Percentiles rank a stretch among this genome's conserved stretches.
phyloP scores from a whole-genome alignment of 2,888 invertebrate genomes.

The Vanessa cardui region DNA sequence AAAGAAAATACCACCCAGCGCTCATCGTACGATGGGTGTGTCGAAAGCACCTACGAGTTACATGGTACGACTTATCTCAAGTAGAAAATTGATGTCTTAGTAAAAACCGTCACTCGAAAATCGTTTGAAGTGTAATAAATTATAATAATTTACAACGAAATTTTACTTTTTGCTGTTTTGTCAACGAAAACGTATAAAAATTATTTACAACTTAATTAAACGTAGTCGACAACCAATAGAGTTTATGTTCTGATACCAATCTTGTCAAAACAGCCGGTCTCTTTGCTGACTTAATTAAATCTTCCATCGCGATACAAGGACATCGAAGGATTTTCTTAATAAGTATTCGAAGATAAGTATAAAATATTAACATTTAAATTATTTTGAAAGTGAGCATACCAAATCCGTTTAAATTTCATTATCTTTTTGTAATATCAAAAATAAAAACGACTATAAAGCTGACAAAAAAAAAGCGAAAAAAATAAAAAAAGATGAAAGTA shows the following conservation, averaged over 20 bases:
- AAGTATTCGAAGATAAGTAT: no score
- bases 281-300: constrained; percentile 38
- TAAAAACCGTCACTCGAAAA: constrained; percentile 57
- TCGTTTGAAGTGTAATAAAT: constrained; percentile 18
- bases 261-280: constrained; percentile 26
- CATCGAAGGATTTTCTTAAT: constrained; percentile 5
- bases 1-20: constrained; percentile 59
- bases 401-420: no score
- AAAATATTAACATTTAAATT: no score
- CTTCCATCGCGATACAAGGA: constrained; percentile 36
- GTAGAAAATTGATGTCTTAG: constrained; percentile 66
- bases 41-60: constrained; percentile 51
- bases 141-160: background rate
- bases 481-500: background rate
- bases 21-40: constrained; percentile 49
- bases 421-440: background rate
- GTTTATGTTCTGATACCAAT: constrained; percentile 24
- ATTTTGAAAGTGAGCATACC: no score
- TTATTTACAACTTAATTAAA: constrained; percentile 19
- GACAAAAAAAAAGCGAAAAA: background rate
- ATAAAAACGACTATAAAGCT: background rate
- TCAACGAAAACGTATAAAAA: constrained; percentile 9
- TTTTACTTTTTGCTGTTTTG: constrained; percentile 9
- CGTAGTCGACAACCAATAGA: constrained; percentile 23
- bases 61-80: constrained; percentile 66